Conservation (phyloP, 2,113 vertebrate species). For the Heterocephalus glaber region DNA sequence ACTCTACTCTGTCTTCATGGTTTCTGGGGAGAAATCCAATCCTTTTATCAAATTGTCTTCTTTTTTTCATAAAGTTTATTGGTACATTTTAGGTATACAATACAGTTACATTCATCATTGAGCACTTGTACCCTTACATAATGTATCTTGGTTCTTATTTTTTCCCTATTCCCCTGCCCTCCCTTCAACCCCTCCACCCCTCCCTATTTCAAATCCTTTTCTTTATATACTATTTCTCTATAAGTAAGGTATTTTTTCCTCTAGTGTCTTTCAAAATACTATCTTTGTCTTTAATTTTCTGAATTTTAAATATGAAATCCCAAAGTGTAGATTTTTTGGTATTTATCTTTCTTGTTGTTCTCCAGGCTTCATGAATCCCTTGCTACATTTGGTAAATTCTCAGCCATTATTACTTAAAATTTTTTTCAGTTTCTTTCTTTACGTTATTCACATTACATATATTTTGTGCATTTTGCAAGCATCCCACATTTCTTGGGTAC, state of each 20-base stretch:
- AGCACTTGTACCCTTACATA: no score
- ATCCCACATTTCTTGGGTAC: background rate
- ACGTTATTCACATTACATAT: background rate
- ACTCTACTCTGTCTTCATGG: background rate
- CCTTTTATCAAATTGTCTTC: background rate
- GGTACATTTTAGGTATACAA: no score
- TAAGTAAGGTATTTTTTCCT: background rate
- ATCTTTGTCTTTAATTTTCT: background rate
- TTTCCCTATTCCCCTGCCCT: no score
- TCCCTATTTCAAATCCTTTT: no score
- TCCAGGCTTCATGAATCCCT: background rate
- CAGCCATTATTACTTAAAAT: background rate
- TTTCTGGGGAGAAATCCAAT: background rate
- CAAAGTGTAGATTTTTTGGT: background rate
- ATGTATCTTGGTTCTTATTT: no score
- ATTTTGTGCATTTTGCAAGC: background rate
- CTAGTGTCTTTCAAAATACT: background rate
- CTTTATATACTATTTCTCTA: background rate
- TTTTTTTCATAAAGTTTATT: no score
- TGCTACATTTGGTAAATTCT: background rate
- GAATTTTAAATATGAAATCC: background rate
- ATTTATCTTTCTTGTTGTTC: background rate
- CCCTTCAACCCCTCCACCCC: no score
- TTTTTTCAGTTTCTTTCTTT: background rate
- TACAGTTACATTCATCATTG: no score